Evolutionary conservation across 2,113 vertebrate species (phyloP).

Genomic region (Crocuta crocuta): DNA sequence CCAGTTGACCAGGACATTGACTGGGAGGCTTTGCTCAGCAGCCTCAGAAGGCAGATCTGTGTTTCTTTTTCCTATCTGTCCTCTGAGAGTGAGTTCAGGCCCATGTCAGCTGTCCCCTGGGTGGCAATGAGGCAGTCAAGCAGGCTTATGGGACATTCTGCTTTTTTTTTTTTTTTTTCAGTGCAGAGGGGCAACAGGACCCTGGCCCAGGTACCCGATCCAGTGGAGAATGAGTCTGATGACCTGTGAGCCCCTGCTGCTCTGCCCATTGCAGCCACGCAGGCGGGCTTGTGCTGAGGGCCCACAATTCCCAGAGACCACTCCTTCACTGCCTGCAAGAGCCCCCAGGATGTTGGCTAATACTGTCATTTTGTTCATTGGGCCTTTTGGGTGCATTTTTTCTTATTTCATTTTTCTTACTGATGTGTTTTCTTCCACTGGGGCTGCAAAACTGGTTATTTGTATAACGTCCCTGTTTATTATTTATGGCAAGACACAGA

Average conservation of each 20-base stretch:
- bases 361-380: conserved; percentile 66
- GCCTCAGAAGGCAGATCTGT: neutral
- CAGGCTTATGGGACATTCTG: neutral
- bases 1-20: neutral
- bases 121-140: neutral
- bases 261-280: neutral
- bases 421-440: conserved; percentile 77
- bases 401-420: conserved; percentile 79
- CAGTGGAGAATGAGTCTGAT: rapidly evolving
- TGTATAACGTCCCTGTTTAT: conserved; percentile 77
- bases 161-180: neutral
- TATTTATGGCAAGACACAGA: conserved; percentile 77
- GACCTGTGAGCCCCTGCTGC: rapidly evolving
- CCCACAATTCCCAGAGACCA: neutral
- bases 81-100: neutral
- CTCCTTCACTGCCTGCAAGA: conserved; percentile 7
- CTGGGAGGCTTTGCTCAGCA: neutral
- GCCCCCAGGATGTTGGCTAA: conserved; percentile 55
- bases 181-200: neutral
- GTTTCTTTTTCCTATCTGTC: neutral
- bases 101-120: rapidly evolving
- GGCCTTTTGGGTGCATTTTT: conserved; percentile 70
- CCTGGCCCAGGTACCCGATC: neutral
- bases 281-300: neutral
- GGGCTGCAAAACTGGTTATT: conserved; percentile 71